phyloP scores from a whole-genome alignment of 2,113 vertebrate species.

The Paratilapia polleni region DNA sequence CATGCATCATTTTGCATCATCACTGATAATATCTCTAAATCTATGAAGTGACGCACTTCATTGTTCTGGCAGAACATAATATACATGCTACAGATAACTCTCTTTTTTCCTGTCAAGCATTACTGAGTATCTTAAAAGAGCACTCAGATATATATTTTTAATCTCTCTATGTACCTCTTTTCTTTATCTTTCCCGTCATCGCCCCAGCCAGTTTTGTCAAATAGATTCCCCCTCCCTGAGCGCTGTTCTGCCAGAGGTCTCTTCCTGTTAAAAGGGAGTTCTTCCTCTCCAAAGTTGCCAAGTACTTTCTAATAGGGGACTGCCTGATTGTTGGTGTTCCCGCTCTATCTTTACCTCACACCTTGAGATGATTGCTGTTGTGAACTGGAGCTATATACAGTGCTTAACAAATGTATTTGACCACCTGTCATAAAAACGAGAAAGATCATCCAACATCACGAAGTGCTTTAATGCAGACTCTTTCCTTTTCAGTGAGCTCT shows the following conservation, averaged over 20 bases:
- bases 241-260: fast-evolving
- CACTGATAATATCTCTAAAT: fast-evolving
- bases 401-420: no score
- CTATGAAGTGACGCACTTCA: neutral
- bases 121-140: neutral
- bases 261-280: neutral
- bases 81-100: neutral
- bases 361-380: neutral
- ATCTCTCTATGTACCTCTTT: neutral
- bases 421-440: no score
- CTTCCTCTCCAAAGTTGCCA: neutral
- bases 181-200: neutral
- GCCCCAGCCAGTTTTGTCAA: neutral
- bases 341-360: neutral
- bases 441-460: no score
- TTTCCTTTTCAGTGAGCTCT: no score
- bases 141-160: neutral
- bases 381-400: neutral
- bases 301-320: neutral
- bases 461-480: no score
- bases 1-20: neutral
- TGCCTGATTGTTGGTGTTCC: neutral
- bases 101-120: neutral
- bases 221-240: neutral
- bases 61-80: neutral